phyloP scores from a whole-genome alignment of 2,888 invertebrate genomes.

The Ernsta delagoae region DNA sequence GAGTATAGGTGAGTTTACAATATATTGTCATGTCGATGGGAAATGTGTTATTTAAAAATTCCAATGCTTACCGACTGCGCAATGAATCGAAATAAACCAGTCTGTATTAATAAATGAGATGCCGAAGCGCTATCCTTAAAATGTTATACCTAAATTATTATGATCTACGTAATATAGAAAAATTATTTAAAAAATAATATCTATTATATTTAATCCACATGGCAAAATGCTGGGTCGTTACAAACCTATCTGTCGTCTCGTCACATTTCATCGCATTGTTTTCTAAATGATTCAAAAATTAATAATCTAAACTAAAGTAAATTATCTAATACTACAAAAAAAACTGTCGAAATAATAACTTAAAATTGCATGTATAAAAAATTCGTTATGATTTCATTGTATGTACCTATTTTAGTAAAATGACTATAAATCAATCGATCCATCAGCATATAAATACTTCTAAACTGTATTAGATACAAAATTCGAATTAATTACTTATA shows the following conservation, averaged over 20 bases:
- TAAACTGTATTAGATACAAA: too few species aligned
- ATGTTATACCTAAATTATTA: slow-evolving; percentile 1
- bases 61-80: too few species aligned
- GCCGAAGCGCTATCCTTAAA: too few species aligned
- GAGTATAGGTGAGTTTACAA: too few species aligned
- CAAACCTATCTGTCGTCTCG: background rate
- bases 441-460: too few species aligned
- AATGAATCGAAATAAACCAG: too few species aligned
- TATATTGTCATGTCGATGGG: too few species aligned
- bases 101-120: too few species aligned
- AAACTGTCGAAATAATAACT: background rate
- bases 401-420: background rate
- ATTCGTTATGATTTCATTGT: slow-evolving; percentile 7
- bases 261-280: background rate
- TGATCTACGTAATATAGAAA: background rate
- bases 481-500: too few species aligned
- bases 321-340: background rate
- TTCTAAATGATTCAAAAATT: slow-evolving; percentile 1
- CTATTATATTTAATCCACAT: background rate
- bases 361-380: slow-evolving; percentile 4
- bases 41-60: too few species aligned
- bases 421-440: too few species aligned
- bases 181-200: background rate
- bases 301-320: slow-evolving; percentile 1
- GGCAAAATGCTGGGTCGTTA: slow-evolving; percentile 1